Conservation (phyloP, 1,140 invertebrate species). For the Microplitis mediator region DNA sequence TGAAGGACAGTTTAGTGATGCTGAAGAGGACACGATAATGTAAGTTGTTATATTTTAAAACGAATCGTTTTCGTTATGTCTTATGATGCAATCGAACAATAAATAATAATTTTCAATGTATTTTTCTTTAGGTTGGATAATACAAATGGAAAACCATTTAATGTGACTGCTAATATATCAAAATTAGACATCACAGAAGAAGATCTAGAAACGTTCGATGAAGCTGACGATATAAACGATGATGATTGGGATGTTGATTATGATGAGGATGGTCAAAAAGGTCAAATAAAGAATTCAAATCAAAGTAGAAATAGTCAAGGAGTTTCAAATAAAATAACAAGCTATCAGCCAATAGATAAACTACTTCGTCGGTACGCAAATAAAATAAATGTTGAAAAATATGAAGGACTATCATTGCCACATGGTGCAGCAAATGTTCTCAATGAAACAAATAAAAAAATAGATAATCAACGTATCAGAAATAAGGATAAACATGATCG, state of each 20-base stretch:
- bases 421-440: constrained; percentile 72
- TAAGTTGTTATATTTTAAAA: constrained; percentile 1
- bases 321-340: constrained; percentile 69
- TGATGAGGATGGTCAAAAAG: constrained; percentile 41
- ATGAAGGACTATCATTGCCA: constrained; percentile 71
- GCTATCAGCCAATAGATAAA: constrained; percentile 82
- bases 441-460: constrained; percentile 70
- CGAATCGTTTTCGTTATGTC: background rate
- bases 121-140: constrained; percentile 24
- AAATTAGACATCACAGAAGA: constrained; percentile 25
- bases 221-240: constrained; percentile 43
- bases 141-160: constrained; percentile 19
- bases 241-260: constrained; percentile 50
- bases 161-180: constrained; percentile 34
- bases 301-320: constrained; percentile 60
- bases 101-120: constrained; percentile 45
- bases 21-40: constrained; percentile 45
- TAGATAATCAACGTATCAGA: constrained; percentile 72
- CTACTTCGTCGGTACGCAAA: constrained; percentile 78
- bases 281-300: constrained; percentile 32
- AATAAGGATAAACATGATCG: constrained; percentile 93
- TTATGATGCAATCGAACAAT: constrained; percentile 3
- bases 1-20: constrained; percentile 57
- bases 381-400: constrained; percentile 86
- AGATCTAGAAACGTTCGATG: constrained; percentile 39